Conservation (phyloP, 1,140 invertebrate genomes). For the Wiebesia pumilae region DNA sequence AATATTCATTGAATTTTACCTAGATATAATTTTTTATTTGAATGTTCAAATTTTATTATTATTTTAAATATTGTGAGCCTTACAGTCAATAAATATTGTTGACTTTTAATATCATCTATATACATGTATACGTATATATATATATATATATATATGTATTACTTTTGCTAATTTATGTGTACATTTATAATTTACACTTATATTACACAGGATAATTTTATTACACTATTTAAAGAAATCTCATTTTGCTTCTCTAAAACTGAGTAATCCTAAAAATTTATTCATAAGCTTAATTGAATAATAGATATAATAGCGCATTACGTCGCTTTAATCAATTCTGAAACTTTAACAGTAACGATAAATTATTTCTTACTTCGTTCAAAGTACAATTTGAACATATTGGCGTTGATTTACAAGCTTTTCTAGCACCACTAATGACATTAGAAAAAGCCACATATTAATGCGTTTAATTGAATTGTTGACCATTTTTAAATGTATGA, state of each 20-base stretch:
- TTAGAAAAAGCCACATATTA: not conserved
- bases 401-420: not conserved
- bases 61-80: too few species aligned
- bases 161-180: too few species aligned
- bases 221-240: not conserved
- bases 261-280: not conserved
- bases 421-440: not conserved
- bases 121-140: too few species aligned
- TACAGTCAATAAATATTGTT: too few species aligned
- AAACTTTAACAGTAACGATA: not conserved
- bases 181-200: too few species aligned
- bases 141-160: too few species aligned
- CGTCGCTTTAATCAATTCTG: not conserved
- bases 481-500: too few species aligned
- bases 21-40: too few species aligned
- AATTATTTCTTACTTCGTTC: not conserved
- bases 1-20: too few species aligned
- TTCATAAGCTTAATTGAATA: not conserved
- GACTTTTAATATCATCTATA: too few species aligned
- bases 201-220: too few species aligned
- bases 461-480: not conserved
- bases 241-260: not conserved
- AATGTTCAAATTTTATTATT: too few species aligned
- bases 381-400: not conserved
- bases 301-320: not conserved